Base-by-base conservation (phyloP, 64 coral and sea anemone species). In the Porites australiensis region DNA sequence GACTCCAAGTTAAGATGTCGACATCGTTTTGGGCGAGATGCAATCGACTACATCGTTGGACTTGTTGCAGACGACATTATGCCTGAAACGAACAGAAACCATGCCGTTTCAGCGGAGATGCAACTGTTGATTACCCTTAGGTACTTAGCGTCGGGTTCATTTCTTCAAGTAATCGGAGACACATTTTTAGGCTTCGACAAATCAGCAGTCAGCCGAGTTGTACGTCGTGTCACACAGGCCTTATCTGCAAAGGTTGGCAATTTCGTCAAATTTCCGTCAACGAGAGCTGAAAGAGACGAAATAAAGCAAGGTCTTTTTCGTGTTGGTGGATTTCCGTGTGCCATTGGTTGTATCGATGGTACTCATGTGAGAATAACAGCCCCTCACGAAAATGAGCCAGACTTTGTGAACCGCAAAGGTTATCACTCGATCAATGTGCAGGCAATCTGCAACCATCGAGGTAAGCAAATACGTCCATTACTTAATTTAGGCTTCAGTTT, bases 91-190 rank as follows among this genome's bases (percentile, higher is more conserved):
- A 68, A 48, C 51, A 50, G 88, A 79, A 80, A 19, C n/a, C 67
- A 79, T 21, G 68, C 88, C 8, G 8, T 90, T 60, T 90, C 63
- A 27, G 75, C 86, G 7, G 55, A 27, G 2, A 50, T 8, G 58
- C 52, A 88, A 63, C 55, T 88, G 3, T 27, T 88, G 6, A 44
- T 88, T 20, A 61, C 70, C 19, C 44, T 89, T 3, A 77, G 87
- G 55, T 89, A 77, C 75, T 90, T 90, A 50, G 63, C 58, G 2
- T 90, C 88, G n/a, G 88, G 88, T 9, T 70, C 60, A 22, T 90
- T 90, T 53, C 76, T 90, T 13, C 5, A 90, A 76, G 52, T 92
- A 1, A 74, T 92, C 27, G 80, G 80, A 1, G 55, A 86, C 15
- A 92, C 79, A 0, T 92, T 93, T 19, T 18, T 58, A 53, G 44